Conservation (phyloP, 2,888 invertebrate genomes). For the Nephrotoma flavescens region DNA sequence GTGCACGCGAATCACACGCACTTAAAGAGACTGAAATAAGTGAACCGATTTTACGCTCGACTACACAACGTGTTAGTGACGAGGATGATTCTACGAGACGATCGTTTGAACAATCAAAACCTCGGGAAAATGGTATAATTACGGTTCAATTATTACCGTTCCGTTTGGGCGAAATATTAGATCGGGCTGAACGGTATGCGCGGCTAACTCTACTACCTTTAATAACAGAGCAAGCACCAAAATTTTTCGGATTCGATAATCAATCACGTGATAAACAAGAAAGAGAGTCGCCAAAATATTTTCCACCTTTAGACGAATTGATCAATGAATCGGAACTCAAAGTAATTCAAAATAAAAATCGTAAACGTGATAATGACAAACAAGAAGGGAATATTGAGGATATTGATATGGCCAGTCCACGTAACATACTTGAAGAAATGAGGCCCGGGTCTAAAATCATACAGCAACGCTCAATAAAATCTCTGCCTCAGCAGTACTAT, state of each 20-base stretch:
- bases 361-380: neutral
- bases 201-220: constrained; percentile 60
- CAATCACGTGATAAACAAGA: constrained; percentile 25
- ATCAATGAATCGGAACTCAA: constrained; percentile 6
- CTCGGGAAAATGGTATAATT: constrained; percentile 18
- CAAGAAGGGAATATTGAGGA: neutral
- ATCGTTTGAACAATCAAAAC: constrained; percentile 6
- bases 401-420: constrained; percentile 12
- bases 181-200: constrained; percentile 68
- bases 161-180: constrained; percentile 59
- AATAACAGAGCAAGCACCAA: constrained; percentile 65
- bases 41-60: constrained; percentile 55
- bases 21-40: constrained; percentile 40
- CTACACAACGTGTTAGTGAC: constrained; percentile 31
- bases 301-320: constrained; percentile 38
- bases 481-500: neutral
- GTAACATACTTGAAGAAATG: constrained; percentile 25
- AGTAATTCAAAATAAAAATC: constrained; percentile 8
- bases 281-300: constrained; percentile 41
- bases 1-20: neutral
- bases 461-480: neutral
- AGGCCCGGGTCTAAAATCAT: constrained; percentile 10
- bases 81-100: constrained; percentile 23
- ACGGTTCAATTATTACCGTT: constrained; percentile 70
- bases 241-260: constrained; percentile 44